Conservation (phyloP, 2,888 invertebrate species). For the Patella depressa region DNA sequence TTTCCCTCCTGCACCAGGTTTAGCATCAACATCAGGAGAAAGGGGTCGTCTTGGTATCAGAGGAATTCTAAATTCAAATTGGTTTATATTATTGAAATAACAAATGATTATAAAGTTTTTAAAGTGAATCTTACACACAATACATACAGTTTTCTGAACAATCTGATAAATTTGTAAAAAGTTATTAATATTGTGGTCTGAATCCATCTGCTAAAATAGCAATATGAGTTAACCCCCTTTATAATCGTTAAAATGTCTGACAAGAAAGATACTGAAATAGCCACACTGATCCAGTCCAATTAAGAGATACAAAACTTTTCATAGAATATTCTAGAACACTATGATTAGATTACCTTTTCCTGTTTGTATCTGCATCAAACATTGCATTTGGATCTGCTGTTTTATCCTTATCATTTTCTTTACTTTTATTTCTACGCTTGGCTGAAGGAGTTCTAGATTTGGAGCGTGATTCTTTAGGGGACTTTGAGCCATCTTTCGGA, state of each 20-base stretch:
- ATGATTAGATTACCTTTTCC: slow-evolving; percentile 32
- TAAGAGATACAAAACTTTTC: too few relatives aligned
- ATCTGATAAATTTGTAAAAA: slow-evolving; percentile 15
- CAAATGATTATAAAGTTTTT: slow-evolving; percentile 4
- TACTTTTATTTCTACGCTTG: slow-evolving; percentile 56
- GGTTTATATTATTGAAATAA: background rate
- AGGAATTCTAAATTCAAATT: slow-evolving; percentile 59
- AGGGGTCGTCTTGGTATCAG: slow-evolving; percentile 65
- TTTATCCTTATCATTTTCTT: slow-evolving; percentile 48
- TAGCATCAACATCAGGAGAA: slow-evolving; percentile 63
- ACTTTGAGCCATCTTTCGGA: slow-evolving; percentile 43
- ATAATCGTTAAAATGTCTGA: too few relatives aligned
- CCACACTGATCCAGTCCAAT: too few relatives aligned
- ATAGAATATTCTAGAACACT: too few relatives aligned
- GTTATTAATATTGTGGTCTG: too few relatives aligned
- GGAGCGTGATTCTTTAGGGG: slow-evolving; percentile 43
- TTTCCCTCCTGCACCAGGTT: slow-evolving; percentile 54
- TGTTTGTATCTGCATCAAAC: slow-evolving; percentile 30
- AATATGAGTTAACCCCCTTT: too few relatives aligned
- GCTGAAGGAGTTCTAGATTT: slow-evolving; percentile 61
- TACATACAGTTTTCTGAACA: slow-evolving; percentile 22
- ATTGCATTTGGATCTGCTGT: slow-evolving; percentile 34
- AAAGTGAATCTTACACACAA: background rate
- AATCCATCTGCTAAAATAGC: too few relatives aligned
- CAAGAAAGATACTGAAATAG: too few relatives aligned